Conservation (phyloP, 2,888 invertebrate genomes). For the Tenodera sinensis region DNA sequence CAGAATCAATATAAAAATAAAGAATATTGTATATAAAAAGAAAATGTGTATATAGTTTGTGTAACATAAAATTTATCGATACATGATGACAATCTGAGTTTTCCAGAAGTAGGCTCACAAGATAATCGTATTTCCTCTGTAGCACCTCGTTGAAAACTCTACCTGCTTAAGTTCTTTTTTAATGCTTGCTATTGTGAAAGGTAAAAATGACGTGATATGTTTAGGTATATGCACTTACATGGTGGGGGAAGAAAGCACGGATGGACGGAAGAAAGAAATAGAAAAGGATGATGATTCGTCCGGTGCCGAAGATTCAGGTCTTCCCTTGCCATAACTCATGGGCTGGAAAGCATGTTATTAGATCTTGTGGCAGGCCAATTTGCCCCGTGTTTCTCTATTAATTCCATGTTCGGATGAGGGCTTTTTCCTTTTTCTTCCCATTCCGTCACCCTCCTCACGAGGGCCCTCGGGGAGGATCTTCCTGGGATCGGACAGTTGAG, state of each 20-base stretch:
- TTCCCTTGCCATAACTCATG: conserved; percentile 28
- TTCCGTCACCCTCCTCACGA: neutral
- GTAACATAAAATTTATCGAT: no score
- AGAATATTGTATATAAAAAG: no score
- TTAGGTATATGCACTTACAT: neutral
- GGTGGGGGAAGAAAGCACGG: neutral
- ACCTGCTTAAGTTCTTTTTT: neutral
- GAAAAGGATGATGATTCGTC: neutral
- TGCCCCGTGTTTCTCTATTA: conserved; percentile 28
- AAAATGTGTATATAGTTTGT: no score
- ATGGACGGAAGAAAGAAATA: neutral
- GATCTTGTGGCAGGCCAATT: conserved; percentile 29
- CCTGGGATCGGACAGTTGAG: neutral
- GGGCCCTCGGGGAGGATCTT: neutral
- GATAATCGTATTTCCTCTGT: neutral
- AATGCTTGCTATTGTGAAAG: conserved; percentile 1
- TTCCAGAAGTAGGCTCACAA: neutral
- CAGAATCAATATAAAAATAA: no score
- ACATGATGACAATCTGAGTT: no score
- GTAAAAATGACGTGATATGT: conserved; percentile 6
- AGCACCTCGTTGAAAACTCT: neutral
- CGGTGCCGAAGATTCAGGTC: neutral
- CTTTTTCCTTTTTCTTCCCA: neutral
- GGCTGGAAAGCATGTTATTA: conserved; percentile 30
- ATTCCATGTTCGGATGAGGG: neutral